Percentiles rank a stretch among this genome's conserved stretches.
phyloP scores from a whole-genome alignment of 2,113 vertebrate species.

The Solenodon paradoxus region DNA sequence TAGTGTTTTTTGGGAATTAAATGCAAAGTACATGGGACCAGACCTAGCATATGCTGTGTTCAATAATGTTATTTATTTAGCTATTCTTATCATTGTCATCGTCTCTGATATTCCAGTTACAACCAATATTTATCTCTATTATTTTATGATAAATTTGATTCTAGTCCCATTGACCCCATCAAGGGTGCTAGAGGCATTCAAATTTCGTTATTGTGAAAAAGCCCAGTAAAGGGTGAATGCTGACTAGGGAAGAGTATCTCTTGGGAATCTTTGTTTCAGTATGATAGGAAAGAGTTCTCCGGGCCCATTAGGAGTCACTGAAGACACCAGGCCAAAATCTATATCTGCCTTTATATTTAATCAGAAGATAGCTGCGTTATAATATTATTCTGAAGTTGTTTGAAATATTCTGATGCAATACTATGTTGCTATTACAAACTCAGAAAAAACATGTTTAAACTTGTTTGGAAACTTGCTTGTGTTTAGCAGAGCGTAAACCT shows the following conservation, averaged over 20 bases:
- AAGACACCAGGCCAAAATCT: background rate
- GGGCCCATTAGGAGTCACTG: background rate
- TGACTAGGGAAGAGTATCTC: background rate
- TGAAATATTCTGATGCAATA: no score
- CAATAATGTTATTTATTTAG: background rate
- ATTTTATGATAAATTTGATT: background rate
- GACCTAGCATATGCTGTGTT: background rate
- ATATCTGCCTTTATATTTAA: background rate
- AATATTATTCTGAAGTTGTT: no score
- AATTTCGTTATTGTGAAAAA: background rate
- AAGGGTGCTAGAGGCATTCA: background rate
- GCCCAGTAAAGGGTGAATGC: background rate
- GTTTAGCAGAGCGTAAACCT: no score
- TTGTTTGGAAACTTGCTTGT: no score
- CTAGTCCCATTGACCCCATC: background rate
- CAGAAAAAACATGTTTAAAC: no score
- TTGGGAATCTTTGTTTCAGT: background rate
- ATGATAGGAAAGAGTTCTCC: background rate
- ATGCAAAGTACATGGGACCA: background rate
- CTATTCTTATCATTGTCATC: background rate
- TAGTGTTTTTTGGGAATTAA: background rate
- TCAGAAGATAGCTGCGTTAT: background rate
- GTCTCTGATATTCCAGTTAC: background rate
- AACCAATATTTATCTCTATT: background rate
- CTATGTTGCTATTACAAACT: no score